Evolutionary conservation across 1,140 invertebrate species (phyloP), one percentile per base, ranked within the genome.

Genomic region (Trissolcus basalis): DNA sequence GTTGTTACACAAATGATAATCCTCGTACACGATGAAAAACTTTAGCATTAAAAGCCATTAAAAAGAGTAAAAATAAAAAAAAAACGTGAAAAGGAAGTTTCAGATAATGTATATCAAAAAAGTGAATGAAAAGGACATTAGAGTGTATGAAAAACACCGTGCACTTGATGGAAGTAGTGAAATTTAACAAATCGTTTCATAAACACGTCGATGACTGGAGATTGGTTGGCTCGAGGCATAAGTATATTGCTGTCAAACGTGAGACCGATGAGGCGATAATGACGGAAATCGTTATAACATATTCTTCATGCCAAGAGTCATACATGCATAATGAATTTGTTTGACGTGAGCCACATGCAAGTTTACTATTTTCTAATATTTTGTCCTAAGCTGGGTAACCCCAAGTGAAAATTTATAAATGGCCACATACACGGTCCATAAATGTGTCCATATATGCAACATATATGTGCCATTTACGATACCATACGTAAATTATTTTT

Each of bases 171-270:
- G 61, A 58, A 77, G 81, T 64, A 69, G 53, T 68, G 45, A 72
- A 81, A 80, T 67, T 70, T 71, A 45, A 67, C 55, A 82, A 85
- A 83, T 81, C 81, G 67, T 72, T 83, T 85, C 83, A 84, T 79
- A 77, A 81, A 82, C 74, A 65, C 64, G 48, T 50, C 68, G 69
- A 70, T 58, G 80, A 71, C 43, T 60, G 13, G 64, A 71, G 76
- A 83, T 82, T 82, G 19, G 71, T 79, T 80, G 67, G 54, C 79
- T 75, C 27, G 44, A 63, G 68, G 64, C 65, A 75, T 67, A 67
- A 68, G 33, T 74, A 70, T 53, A 69, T 68, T 44, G 58, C 64
- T 68, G 65, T 77, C 69, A 76, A 71, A 80, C 65, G 55, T 9
- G 43, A 61, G 55, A 53, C 48, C 64, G 70, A 78, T 77, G 60